A percentile compares a stretch with the other conserved stretches of the same genome.
Conservation (phyloP, 2,888 invertebrate genomes). For the Lepidonotus clava region DNA sequence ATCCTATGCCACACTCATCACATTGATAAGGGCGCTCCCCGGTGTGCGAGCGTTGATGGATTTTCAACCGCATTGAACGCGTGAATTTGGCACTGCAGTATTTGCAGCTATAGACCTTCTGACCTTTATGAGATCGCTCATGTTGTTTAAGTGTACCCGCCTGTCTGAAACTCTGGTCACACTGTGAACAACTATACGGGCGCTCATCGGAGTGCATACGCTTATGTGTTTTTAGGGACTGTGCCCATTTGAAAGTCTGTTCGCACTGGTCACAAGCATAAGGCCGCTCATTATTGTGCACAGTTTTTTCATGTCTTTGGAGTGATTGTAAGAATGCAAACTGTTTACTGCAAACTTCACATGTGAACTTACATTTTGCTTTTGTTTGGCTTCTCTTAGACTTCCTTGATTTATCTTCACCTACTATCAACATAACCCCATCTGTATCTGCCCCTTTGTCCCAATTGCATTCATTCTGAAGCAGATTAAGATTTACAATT, state of each 20-base stretch:
- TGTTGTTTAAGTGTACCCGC: neutral
- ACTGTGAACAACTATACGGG: neutral
- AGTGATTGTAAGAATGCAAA: neutral
- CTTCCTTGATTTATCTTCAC: too few species aligned
- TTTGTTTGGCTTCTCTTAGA: too few species aligned
- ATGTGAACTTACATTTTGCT: too few species aligned
- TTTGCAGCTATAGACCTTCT: neutral
- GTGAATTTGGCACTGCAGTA: neutral
- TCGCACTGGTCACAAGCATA: neutral
- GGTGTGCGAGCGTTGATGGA: neutral
- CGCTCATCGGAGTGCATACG: neutral
- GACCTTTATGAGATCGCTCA: neutral
- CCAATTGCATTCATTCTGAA: too few species aligned
- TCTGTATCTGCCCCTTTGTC: too few species aligned
- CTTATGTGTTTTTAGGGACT: neutral
- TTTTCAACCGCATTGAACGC: neutral
- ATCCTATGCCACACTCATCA: neutral
- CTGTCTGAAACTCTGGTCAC: neutral
- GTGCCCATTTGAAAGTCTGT: neutral
- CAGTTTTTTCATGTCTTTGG: neutral
- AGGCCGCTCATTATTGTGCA: neutral
- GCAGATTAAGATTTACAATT: too few species aligned
- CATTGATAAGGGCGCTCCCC: slow-evolving; percentile 17
- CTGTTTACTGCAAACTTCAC: neutral
- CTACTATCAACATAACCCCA: too few species aligned